These are phyloP conservation scores for Cossypha caffra DNA, from an alignment of 2,797 vertebrate genomes.

Conservation along the genomic window DNA sequence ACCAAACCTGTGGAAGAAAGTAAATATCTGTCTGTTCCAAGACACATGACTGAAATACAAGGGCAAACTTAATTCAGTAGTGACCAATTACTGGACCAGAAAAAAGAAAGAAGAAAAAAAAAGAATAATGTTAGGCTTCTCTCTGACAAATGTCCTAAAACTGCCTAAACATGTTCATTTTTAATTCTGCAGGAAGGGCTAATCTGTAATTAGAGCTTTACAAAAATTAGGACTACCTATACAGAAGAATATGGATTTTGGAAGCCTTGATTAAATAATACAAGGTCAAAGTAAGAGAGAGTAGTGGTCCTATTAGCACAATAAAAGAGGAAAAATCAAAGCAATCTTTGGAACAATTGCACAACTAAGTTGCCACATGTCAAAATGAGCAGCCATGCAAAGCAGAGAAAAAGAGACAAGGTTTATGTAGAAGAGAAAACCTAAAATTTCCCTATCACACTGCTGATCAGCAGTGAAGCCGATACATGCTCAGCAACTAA, in stretches of 20 bases:
- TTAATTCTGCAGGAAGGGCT: background rate
- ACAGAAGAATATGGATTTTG: background rate
- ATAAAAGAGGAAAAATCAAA: slow-evolving; percentile 55
- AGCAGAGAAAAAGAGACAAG: background rate
- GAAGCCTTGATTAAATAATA: slow-evolving; percentile 33
- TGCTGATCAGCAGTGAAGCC: background rate
- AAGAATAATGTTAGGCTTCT: background rate
- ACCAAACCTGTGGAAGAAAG: background rate
- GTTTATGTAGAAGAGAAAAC: background rate
- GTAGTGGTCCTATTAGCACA: slow-evolving; percentile 26
- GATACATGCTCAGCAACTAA: slow-evolving; percentile 1
- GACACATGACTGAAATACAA: background rate
- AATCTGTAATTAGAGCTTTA: slow-evolving; percentile 23
- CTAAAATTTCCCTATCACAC: slow-evolving; percentile 10
- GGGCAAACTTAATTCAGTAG: background rate
- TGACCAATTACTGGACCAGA: background rate
- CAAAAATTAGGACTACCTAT: background rate
- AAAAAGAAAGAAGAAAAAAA: background rate
- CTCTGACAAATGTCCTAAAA: background rate
- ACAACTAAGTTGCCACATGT: background rate
- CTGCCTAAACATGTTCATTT: background rate
- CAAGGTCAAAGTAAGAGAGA: slow-evolving; percentile 46
- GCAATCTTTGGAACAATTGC: slow-evolving; percentile 47
- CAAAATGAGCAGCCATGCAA: background rate
- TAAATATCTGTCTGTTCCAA: slow-evolving; percentile 1